Base-by-base conservation (phyloP, 1,140 invertebrate genomes). In the Ceratosolen fusciceps region DNA sequence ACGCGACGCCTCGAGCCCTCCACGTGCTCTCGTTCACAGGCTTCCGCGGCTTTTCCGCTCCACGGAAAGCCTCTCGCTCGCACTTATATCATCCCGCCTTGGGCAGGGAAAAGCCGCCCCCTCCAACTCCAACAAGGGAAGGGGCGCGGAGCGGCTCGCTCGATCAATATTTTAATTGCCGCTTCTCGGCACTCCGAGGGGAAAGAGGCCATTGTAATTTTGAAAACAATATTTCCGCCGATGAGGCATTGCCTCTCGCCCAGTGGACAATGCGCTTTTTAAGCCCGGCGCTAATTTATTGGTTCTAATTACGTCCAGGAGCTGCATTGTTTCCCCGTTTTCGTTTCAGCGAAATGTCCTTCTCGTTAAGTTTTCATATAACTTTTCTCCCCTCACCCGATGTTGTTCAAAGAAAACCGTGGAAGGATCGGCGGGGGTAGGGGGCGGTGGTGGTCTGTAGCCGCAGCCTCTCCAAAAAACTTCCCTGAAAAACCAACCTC, bases 141-240 rank as follows among this genome's bases (percentile, higher is more conserved):
- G 10, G 49, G 21, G 12, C 19, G 5, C 24, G 37, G 12, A 14
- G 16, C 58, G 54, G 24, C 21, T 24, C 24, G 9, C 1, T 7
- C 43, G 65, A 75, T 75, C 47, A 75, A 65, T 67, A 65, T 52
- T 75, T 65, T 65, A 75, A 67, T 67, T 65, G 74, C 24, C 43
- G 49, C 65, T 67, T 62, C 37, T 52, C 26, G 39, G 14, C 49
- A 49, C 8, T 67, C 12, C 31, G 31, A 21, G 3, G 7, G n/a
- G 14, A 29, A 54, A 2, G n/a, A 29, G 37, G 26, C 43, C 43
- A 4, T 71, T 52, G 24, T 7, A 49, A 71, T 71, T 71, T 71
- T n/a, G 8, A 71, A 71, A 71, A 31, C 39, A 19, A 16, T 71
- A 29, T 52, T 29, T 71, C 58, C 12, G 3, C 31, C 58, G 29